Conservation (phyloP, 1,140 invertebrate species). For the Euura lappo region DNA sequence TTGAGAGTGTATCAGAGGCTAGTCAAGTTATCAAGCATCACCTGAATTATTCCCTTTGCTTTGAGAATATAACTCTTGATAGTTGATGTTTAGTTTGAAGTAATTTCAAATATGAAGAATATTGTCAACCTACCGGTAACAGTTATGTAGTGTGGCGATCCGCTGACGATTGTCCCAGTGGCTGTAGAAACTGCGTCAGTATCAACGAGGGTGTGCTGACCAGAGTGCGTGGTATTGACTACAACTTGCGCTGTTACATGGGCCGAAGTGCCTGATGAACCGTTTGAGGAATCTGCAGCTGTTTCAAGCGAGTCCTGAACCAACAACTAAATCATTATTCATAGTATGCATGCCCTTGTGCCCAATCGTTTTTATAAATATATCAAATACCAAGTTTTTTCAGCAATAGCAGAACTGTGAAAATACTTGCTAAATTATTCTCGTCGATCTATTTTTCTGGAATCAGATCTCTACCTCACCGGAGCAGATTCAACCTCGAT, state of each 20-base stretch:
- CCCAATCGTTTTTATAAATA: constrained; percentile 4
- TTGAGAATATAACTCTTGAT: no score
- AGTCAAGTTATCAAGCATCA: no score
- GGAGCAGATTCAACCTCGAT: background rate
- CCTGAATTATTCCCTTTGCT: no score
- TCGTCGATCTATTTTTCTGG: no score
- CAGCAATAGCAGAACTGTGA: background rate
- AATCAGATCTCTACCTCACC: no score
- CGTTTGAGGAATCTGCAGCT: constrained; percentile 58
- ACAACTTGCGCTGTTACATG: constrained; percentile 62
- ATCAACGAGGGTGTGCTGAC: constrained; percentile 55
- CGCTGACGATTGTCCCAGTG: constrained; percentile 54
- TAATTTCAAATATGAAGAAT: no score
- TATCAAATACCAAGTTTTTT: background rate
- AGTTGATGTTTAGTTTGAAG: no score
- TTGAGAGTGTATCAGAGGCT: no score
- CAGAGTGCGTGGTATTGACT: constrained; percentile 57
- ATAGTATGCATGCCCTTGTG: constrained; percentile 36
- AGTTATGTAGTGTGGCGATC: constrained; percentile 62
- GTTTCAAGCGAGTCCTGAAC: constrained; percentile 56
- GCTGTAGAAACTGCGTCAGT: constrained; percentile 56
- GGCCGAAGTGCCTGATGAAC: constrained; percentile 54
- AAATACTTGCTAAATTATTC: no score
- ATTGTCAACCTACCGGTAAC: constrained; percentile 55
- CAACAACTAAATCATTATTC: constrained; percentile 49